Conservation (phyloP, 2,888 invertebrate genomes). For the Cartodere bifasciata region DNA sequence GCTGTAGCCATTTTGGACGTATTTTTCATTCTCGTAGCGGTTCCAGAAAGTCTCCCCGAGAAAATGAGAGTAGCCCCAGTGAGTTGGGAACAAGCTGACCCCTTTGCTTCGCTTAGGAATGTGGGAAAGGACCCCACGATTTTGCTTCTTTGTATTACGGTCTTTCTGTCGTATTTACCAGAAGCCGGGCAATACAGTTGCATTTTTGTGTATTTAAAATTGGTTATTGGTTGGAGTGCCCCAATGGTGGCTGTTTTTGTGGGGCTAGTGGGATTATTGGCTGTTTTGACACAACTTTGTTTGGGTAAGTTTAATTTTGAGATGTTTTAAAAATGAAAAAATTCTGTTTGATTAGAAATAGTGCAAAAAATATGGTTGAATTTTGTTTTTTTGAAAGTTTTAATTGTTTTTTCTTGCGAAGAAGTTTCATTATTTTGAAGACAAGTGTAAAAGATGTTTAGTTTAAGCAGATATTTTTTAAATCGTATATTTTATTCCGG, state of each 20-base stretch:
- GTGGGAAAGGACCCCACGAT: slow-evolving; percentile 94
- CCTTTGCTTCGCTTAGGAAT: slow-evolving; percentile 84
- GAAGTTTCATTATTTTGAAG: too few species aligned
- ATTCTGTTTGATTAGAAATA: too few species aligned
- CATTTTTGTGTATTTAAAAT: slow-evolving; percentile 96
- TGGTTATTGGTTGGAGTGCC: slow-evolving; percentile 90
- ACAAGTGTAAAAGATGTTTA: too few species aligned
- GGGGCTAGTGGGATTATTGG: slow-evolving; percentile 90
- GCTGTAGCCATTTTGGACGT: slow-evolving; percentile 93
- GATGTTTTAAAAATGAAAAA: too few species aligned
- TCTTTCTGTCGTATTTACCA: slow-evolving; percentile 94
- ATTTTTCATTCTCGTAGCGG: slow-evolving; percentile 94
- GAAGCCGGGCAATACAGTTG: slow-evolving; percentile 99
- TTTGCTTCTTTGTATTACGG: slow-evolving; percentile 91
- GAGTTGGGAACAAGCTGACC: slow-evolving; percentile 97
- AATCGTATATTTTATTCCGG: too few species aligned
- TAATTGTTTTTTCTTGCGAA: too few species aligned
- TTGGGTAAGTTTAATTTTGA: slow-evolving; percentile 42
- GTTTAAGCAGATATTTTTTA: too few species aligned
- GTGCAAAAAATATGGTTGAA: too few species aligned
- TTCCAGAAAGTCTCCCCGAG: slow-evolving; percentile 96
- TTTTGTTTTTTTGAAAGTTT: too few species aligned
- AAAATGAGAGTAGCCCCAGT: slow-evolving; percentile 70
- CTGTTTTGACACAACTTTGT: slow-evolving; percentile 88
- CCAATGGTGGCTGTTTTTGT: slow-evolving; percentile 96